These are phyloP conservation scores for Ctenopoma multispine DNA, from an alignment of 2,797 vertebrate genomes.

Conservation along the genomic window DNA sequence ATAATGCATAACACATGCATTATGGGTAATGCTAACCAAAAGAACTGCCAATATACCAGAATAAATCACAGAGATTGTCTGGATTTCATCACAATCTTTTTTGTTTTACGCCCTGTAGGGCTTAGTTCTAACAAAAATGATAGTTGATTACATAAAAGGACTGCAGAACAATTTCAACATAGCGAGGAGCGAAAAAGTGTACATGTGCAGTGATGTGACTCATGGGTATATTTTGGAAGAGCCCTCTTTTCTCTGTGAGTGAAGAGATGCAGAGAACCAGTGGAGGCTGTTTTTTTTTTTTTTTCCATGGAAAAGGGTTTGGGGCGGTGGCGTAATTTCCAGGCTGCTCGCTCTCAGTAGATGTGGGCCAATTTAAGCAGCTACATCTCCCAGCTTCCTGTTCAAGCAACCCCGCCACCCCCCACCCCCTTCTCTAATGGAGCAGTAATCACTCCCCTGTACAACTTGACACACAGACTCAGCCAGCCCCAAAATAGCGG, in stretches of 20 bases:
- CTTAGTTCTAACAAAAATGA: conserved; percentile 59
- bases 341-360: conserved; percentile 78
- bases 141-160: conserved; percentile 67
- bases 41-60: background rate
- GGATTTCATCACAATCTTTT: conserved; percentile 31
- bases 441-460: conserved; percentile 84
- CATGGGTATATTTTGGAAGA: conserved; percentile 64
- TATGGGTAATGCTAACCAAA: background rate
- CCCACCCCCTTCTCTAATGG: conserved; percentile 76
- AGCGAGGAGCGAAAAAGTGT: conserved; percentile 41
- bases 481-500: conserved; percentile 82
- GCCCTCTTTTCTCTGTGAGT: conserved; percentile 66
- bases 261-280: conserved; percentile 79
- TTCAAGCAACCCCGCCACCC: conserved; percentile 58
- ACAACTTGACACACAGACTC: conserved; percentile 86
- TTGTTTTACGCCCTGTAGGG: conserved; percentile 32
- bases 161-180: conserved; percentile 62
- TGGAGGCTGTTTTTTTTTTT: conserved; percentile 31
- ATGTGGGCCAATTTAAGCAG: conserved; percentile 83
- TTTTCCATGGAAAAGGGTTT: conserved; percentile 65
- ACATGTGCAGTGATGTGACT: conserved; percentile 62
- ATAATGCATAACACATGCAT: background rate
- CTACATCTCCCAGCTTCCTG: conserved; percentile 82
- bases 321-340: conserved; percentile 80
- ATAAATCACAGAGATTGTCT: conserved; percentile 15